Base-by-base conservation (phyloP, 2,888 invertebrate genomes). In the Agriopis marginaria region DNA sequence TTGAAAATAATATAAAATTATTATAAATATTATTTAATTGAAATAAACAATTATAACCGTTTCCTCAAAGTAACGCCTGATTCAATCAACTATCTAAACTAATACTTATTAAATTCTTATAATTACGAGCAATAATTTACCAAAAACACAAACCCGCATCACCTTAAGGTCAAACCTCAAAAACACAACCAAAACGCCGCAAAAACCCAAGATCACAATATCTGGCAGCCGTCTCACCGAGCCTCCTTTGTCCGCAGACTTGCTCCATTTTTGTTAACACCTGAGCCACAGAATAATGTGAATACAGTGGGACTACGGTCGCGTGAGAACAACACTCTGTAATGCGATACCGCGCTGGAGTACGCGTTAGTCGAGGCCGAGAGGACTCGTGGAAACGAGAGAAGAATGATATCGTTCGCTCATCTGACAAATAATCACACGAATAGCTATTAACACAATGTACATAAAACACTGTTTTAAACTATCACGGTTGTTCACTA, bases 251-350 rank as follows among this genome's bases (percentile, higher is more conserved):
- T 75, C 70, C 42, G 51, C 55, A n/a, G 59, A 45, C 74, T 83
- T 91, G 86, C 80, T 91, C 87, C 79, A 88, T 91, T 92, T 92
- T 91, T 87, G 80, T 89, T 92, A 83, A 89, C 93, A 88, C 92
- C 91, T 89, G 89, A 44, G 85, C 75, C 69, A 50, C 68, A 68
- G 59, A 50, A 50, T 56, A 50, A 8, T 42, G 53, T 40, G 47
- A 59, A 54, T 47, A 47, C 58, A 59, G 67, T 58, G 39, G 39
- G 69, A 51, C 42, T 42, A 32, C 58, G 17, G 44, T 8, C 39
- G 73, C 82, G 86, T 84, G 86, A 82, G 88, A 88, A 88, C 88
- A 49, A 14, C 6, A 8, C 72, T 63, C 70, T 51, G 93, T 85
- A 93, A 93, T 82, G 89, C 80, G 92, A 93, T 90, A 86, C 78